phyloP scores from a whole-genome alignment of 2,113 vertebrate genomes.

The Nyctereutes procyonoides region DNA sequence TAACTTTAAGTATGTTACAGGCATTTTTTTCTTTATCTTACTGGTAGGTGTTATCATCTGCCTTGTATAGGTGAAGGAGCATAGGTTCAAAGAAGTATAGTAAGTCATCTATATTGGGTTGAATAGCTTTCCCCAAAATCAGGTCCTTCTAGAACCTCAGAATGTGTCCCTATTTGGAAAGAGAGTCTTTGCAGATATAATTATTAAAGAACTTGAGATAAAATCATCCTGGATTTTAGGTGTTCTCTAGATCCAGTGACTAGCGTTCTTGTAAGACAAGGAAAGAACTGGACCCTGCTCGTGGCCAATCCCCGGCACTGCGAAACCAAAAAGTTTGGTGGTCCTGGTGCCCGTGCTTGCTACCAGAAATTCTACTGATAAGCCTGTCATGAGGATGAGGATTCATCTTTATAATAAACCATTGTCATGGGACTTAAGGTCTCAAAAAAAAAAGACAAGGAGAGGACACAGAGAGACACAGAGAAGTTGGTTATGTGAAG shows the following conservation, averaged over 20 bases:
- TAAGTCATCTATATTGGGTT: not conserved
- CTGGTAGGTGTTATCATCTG: not conserved
- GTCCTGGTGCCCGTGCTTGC: too few relatives aligned
- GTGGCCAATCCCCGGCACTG: too few relatives aligned
- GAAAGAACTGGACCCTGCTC: not conserved
- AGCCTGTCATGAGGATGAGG: too few relatives aligned
- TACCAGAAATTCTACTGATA: too few relatives aligned
- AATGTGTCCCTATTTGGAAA: not conserved
- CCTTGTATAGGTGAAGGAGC: not conserved
- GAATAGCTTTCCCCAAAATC: not conserved
- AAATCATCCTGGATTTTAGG: not conserved
- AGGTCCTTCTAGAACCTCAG: not conserved
- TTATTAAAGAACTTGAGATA: not conserved
- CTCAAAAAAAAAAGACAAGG: not conserved
- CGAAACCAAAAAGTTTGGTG: too few relatives aligned
- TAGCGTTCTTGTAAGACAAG: not conserved
- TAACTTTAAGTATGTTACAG: not conserved
- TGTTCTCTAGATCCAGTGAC: not conserved
- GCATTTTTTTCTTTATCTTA: not conserved
- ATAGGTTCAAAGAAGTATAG: not conserved
- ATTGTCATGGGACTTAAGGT: too few relatives aligned
- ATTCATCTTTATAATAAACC: too few relatives aligned
- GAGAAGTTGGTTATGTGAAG: not conserved
- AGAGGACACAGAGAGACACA: not conserved
- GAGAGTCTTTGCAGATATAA: not conserved